Conservation (phyloP, 2,113 vertebrate genomes). For the Pangasianodon hypophthalmus region DNA sequence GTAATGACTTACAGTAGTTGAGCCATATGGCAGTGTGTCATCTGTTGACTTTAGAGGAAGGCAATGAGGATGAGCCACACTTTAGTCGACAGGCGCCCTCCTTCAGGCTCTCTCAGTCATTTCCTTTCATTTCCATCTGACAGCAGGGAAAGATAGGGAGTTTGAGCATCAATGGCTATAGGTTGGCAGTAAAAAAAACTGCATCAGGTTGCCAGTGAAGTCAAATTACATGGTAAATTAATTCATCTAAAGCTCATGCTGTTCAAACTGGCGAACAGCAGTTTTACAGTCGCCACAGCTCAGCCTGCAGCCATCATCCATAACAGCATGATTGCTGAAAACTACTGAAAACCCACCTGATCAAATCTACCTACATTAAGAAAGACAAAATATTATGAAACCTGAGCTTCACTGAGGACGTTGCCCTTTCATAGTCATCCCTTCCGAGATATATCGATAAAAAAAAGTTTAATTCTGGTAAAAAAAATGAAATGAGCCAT, state of each 20-base stretch:
- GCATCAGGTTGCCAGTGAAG: not conserved
- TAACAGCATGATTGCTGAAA: not conserved
- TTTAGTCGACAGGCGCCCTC: not conserved
- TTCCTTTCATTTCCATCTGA: not conserved
- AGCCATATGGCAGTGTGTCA: slow-evolving; percentile 57
- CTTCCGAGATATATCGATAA: slow-evolving; percentile 28
- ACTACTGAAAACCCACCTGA: not conserved
- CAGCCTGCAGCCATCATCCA: not conserved
- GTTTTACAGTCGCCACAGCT: not conserved
- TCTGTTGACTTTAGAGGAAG: slow-evolving; percentile 10
- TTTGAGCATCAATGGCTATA: not conserved
- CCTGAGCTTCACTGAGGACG: not conserved
- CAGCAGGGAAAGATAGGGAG: not conserved
- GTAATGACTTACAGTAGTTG: slow-evolving; percentile 54
- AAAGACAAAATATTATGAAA: not conserved
- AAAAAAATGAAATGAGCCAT: not conserved
- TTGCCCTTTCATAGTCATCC: not conserved
- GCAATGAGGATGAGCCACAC: not conserved
- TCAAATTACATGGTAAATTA: not conserved
- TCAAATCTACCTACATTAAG: too few species aligned
- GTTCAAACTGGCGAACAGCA: not conserved
- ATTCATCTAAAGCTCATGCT: not conserved
- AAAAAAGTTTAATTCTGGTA: not conserved
- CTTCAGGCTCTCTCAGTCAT: not conserved
- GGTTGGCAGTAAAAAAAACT: not conserved